phyloP scores from a whole-genome alignment of 2,888 invertebrate genomes.

The Drosophila kanekoi region DNA sequence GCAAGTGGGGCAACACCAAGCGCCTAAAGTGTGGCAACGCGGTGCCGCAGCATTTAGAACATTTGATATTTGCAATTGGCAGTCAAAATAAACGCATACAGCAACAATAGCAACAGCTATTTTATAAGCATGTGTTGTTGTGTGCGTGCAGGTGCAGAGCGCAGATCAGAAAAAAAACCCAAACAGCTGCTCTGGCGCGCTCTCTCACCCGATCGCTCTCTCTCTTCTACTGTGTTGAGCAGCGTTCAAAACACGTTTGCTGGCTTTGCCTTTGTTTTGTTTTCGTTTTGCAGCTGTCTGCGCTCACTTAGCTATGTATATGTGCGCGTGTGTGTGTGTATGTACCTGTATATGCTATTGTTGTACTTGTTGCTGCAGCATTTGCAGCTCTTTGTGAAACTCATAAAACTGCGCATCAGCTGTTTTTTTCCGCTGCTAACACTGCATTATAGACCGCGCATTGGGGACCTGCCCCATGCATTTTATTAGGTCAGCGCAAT shows the following conservation, averaged over 20 bases:
- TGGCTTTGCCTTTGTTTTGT: slow-evolving; percentile 70
- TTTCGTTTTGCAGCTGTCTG: slow-evolving; percentile 75
- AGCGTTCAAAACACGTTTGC: slow-evolving; percentile 61
- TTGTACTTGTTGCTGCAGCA: slow-evolving; percentile 46
- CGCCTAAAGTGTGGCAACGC: slow-evolving; percentile 34
- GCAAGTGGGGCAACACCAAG: slow-evolving; percentile 37
- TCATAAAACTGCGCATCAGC: slow-evolving; percentile 73
- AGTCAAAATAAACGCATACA: slow-evolving; percentile 44
- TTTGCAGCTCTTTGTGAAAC: slow-evolving; percentile 66
- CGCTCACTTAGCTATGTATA: slow-evolving; percentile 8
- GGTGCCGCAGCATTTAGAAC: slow-evolving; percentile 43
- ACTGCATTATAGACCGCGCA: slow-evolving; percentile 50
- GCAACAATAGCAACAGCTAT: slow-evolving; percentile 33
- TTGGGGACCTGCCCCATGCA: slow-evolving; percentile 30
- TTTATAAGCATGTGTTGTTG: slow-evolving; percentile 8
- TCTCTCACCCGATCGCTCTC: slow-evolving; percentile 9
- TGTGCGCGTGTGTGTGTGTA: background rate
- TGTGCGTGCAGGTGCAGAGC: slow-evolving; percentile 59
- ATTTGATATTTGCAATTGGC: slow-evolving; percentile 49
- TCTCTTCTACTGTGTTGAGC: slow-evolving; percentile 12
- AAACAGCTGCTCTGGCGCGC: slow-evolving; percentile 65
- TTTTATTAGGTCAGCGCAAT: slow-evolving; percentile 68
- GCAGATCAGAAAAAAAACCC: slow-evolving; percentile 3
- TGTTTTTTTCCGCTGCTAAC: slow-evolving; percentile 56
- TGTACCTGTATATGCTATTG: slow-evolving; percentile 34